Evolutionary conservation across 2,113 vertebrate genomes (phyloP), one percentile per base, ranked within the genome.

Genomic region (Neolamprologus caudopunctatus): DNA sequence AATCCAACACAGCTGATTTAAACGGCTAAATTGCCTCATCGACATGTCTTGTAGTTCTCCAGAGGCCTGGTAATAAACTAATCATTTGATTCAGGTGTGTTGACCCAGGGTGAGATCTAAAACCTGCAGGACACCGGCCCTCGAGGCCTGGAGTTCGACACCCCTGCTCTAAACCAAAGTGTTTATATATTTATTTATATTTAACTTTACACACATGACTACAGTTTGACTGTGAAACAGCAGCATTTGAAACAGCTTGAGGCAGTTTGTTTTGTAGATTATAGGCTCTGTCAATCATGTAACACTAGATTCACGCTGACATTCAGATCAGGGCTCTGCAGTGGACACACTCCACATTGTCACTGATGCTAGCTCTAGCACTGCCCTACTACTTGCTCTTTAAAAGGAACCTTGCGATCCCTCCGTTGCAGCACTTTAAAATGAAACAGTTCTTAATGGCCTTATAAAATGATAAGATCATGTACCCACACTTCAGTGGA

Each of bases 131-230:
- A 3, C 54, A 26, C 24, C 7, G 7, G 12, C 54, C 7, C 54
- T 57, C 12, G 54, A 57, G 4, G 3, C 0, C 12, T 57, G 4
- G 4, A 55, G 53, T 55, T 55, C 0, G 2, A 24, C 6, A 55
- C 54, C 54, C 11, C 1, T 54, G n/a, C 63, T 21, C 19, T 42
- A 14, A 42, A 16, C 66, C 37, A 45, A 26, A 73, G 14, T 47
- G 66, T 66, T 66, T 66, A 66, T 66, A 21, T 66, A 21, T 37
- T 66, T 66, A 66, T 66, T 66, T 66, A 37, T 37, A 66, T 66
- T 66, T 8, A 24, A 71, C 35, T 71, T 71, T 73, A 45, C 21
- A 45, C n/a, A 26, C 37, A 45, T 9, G 66, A 71, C 66, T 42
- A 71, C 5, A 42, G 37, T 26, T 73, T 45, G 68, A 42, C n/a